phyloP scores from a whole-genome alignment of 1,140 invertebrate genomes.

The roundworm (Caenorhabditis elegans) region DNA sequence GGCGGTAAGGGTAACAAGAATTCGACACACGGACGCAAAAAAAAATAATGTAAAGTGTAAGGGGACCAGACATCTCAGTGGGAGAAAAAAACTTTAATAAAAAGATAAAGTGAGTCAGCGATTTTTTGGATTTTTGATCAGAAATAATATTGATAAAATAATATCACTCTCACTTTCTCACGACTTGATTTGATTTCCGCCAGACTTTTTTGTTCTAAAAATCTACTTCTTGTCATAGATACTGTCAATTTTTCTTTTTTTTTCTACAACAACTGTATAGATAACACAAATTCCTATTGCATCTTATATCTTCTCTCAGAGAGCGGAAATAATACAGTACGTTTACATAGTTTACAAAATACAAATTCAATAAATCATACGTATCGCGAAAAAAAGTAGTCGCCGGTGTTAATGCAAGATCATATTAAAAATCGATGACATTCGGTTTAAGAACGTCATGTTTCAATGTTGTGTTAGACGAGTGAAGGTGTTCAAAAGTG shows the following conservation, averaged over 20 bases:
- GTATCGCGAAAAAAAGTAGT: not conserved
- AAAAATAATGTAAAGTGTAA: not conserved
- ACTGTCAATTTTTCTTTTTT: not conserved
- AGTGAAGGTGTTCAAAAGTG: not conserved
- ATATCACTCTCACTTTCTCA: not conserved
- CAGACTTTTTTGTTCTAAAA: not conserved
- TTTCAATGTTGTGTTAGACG: too few relatives aligned
- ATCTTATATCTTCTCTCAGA: not conserved
- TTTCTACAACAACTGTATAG: not conserved
- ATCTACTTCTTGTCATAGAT: not conserved
- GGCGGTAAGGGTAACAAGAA: not conserved
- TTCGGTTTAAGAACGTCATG: too few relatives aligned
- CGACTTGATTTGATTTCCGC: not conserved
- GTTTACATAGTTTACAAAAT: conserved; percentile 3
- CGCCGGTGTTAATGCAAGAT: not conserved
- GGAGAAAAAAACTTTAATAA: too few relatives aligned
- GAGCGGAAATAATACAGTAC: conserved; percentile 19
- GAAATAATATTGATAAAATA: too few relatives aligned
- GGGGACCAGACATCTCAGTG: not conserved
- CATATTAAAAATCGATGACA: too few relatives aligned
- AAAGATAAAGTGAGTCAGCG: not conserved
- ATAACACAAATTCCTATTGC: not conserved
- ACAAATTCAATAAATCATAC: not conserved
- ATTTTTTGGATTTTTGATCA: conserved; percentile 5
- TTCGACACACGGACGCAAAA: not conserved